Percentiles rank a stretch among this genome's conserved stretches.
phyloP scores from a whole-genome alignment of 2,113 vertebrate genomes.

The Aspiorhynchus laticeps region DNA sequence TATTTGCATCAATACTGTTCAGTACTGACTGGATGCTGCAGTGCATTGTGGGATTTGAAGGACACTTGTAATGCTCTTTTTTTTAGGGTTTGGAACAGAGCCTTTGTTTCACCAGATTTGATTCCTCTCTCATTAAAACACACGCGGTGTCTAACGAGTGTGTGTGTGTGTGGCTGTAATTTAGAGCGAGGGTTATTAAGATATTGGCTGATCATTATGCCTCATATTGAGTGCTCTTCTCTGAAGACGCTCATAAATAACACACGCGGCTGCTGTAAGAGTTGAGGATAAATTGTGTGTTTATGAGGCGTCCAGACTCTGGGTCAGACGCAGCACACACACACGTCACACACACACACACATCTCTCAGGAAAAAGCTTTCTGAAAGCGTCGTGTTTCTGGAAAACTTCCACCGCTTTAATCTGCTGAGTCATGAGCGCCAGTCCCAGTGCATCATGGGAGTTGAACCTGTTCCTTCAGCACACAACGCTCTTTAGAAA shows the following conservation, averaged over 20 bases:
- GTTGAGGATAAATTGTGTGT: conserved; percentile 13
- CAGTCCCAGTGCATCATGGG: neutral
- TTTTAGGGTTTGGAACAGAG: neutral
- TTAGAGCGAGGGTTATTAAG: conserved; percentile 22
- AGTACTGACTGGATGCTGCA: too few relatives aligned
- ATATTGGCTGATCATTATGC: conserved; percentile 33
- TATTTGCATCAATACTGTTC: too few relatives aligned
- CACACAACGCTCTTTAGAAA: neutral
- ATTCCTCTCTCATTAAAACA: neutral
- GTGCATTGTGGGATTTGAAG: too few relatives aligned
- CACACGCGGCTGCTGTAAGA: neutral
- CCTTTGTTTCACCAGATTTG: neutral
- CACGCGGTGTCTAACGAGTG: neutral
- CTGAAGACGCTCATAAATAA: neutral
- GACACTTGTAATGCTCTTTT: too few relatives aligned
- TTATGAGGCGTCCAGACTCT: conserved; percentile 32
- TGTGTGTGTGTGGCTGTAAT: neutral
- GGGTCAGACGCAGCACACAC: neutral
- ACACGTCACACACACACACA: neutral
- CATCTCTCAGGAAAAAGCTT: too few relatives aligned
- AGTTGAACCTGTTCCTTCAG: neutral
- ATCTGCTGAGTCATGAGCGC: conserved; percentile 40
- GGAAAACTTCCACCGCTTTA: conserved; percentile 29
- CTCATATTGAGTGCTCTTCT: conserved; percentile 20
- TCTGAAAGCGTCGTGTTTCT: neutral